These are phyloP conservation scores for Eclectus roratus DNA, from an alignment of 2,113 vertebrate genomes.

Conservation along the genomic window DNA sequence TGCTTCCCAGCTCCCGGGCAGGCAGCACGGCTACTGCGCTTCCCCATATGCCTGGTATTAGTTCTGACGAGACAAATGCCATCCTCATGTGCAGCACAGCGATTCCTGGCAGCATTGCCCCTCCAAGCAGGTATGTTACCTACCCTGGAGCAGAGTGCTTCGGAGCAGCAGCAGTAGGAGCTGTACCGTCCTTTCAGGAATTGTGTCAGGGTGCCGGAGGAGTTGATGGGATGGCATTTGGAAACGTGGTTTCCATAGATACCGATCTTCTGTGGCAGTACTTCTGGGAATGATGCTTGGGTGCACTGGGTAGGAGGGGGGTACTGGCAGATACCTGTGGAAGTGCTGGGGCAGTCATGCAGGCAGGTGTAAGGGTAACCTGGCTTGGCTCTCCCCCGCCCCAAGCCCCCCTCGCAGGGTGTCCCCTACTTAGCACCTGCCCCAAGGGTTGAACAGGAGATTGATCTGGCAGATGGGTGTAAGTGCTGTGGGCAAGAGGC, in stretches of 20 bases:
- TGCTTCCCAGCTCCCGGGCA: conserved; percentile 19
- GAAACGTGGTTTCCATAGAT: conserved; percentile 53
- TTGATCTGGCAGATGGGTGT: neutral
- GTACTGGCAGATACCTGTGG: neutral
- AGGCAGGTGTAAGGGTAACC: neutral
- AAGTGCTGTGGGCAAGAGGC: neutral
- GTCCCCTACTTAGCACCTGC: neutral
- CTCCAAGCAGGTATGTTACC: neutral
- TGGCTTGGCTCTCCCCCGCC: neutral
- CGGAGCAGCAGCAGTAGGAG: neutral
- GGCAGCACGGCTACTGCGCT: neutral
- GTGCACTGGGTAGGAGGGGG: neutral
- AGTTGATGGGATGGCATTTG: conserved; percentile 18
- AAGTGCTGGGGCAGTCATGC: neutral
- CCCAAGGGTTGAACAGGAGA: neutral
- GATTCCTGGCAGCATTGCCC: neutral
- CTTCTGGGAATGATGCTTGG: neutral
- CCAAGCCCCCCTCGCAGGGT: neutral
- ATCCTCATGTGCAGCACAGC: accelerated
- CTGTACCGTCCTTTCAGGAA: neutral
- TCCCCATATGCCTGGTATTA: conserved; percentile 43
- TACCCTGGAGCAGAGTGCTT: neutral
- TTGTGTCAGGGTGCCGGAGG: neutral
- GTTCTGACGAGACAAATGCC: neutral
- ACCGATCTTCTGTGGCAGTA: neutral